Percentiles rank a stretch among this genome's conserved stretches.
These are phyloP conservation scores for Nephrotoma guestfalica DNA, from an alignment of 2,888 invertebrate genomes.

Conservation along the genomic window DNA sequence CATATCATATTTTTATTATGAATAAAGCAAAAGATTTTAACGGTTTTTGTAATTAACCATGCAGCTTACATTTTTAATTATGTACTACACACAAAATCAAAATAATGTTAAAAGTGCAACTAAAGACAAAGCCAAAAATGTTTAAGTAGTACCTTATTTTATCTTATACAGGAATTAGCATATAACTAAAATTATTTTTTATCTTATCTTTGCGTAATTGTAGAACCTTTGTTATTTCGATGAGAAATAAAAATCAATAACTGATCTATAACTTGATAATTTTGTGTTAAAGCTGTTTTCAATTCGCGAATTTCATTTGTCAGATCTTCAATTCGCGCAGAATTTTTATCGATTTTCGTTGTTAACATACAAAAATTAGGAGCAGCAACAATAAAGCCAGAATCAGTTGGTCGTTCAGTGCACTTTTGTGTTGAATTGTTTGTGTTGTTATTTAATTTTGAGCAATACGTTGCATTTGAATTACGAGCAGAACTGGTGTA, in stretches of 20 bases:
- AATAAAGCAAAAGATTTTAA: not conserved
- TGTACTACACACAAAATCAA: too few relatives aligned
- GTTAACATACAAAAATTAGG: constrained; percentile 43
- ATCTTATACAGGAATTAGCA: not conserved
- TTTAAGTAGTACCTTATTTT: too few relatives aligned
- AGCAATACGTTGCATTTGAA: too few relatives aligned
- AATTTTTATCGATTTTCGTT: constrained; percentile 49
- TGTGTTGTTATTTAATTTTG: constrained; percentile 45
- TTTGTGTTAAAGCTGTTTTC: constrained; percentile 37
- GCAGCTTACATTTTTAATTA: too few relatives aligned
- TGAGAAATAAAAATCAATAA: constrained; percentile 12
- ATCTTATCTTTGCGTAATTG: not conserved
- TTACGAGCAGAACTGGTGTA: constrained; percentile 53
- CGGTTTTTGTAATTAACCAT: too few relatives aligned
- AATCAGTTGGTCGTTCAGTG: too few relatives aligned
- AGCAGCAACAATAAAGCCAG: constrained; percentile 39
- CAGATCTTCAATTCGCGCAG: constrained; percentile 49
- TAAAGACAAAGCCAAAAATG: too few relatives aligned
- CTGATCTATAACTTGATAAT: constrained; percentile 34
- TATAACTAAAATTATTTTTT: not conserved
- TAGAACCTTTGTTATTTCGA: not conserved
- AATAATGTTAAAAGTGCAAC: too few relatives aligned
- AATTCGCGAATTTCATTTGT: constrained; percentile 54
- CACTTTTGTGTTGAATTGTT: constrained; percentile 19
- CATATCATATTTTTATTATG: not conserved